Conservation (phyloP, 2,113 vertebrate genomes). For the Crotalus helleri region DNA sequence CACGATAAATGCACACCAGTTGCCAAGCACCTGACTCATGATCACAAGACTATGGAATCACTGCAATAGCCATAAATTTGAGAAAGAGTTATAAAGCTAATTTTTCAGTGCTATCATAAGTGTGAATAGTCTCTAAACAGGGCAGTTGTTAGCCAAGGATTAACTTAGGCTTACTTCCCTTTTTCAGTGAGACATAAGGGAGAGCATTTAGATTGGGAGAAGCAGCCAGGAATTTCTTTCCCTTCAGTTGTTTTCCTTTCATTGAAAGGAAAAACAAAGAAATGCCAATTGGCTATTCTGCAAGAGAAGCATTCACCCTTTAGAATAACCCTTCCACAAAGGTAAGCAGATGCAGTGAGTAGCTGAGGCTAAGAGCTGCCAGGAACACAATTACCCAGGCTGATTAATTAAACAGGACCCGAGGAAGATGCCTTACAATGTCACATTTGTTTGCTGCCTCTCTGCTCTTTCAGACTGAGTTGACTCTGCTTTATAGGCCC, state of each 20-base stretch:
- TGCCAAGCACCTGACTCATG: neutral
- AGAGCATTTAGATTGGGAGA: neutral
- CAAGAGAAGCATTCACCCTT: neutral
- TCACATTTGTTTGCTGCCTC: neutral
- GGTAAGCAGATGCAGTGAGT: neutral
- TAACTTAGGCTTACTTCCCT: neutral
- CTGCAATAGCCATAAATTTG: neutral
- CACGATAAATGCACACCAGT: neutral
- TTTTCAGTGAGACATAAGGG: neutral
- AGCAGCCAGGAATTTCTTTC: neutral
- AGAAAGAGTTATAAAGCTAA: neutral
- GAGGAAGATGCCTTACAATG: neutral
- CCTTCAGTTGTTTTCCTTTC: neutral
- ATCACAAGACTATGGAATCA: neutral
- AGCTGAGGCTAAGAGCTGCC: neutral
- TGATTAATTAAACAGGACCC: neutral
- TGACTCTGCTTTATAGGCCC: neutral
- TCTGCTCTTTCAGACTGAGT: neutral
- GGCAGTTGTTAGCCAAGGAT: neutral
- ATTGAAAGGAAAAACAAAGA: neutral
- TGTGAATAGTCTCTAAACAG: neutral
- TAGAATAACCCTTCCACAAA: neutral
- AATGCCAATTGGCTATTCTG: neutral
- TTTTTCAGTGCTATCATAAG: neutral
- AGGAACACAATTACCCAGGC: neutral